phyloP scores from a whole-genome alignment of 1,140 invertebrate species.

The Pristionchus pacificus region DNA sequence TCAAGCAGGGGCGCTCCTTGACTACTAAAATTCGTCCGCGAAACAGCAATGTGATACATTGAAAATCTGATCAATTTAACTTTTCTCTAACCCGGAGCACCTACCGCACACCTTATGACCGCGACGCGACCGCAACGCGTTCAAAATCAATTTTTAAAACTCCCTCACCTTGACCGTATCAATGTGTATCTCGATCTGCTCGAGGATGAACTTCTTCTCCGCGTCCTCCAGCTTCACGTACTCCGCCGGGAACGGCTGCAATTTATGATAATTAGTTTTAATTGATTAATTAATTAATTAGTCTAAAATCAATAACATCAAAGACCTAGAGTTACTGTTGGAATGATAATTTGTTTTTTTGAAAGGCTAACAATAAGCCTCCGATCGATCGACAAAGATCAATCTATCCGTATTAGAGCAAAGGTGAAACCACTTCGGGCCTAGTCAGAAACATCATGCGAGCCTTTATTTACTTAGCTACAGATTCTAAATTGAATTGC shows the following conservation, averaged over 20 bases:
- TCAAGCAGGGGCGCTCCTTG: too few species aligned
- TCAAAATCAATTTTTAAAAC: not conserved
- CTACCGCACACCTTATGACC: too few species aligned
- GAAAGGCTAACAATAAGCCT: not conserved
- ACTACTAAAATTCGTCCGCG: not conserved
- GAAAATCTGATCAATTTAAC: not conserved
- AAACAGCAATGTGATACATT: not conserved
- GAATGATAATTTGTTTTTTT: too few species aligned
- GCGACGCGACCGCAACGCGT: too few species aligned
- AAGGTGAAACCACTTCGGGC: not conserved
- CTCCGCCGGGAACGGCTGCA: not conserved
- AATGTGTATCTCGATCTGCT: not conserved
- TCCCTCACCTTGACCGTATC: not conserved
- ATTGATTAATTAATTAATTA: too few species aligned
- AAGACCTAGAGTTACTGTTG: too few species aligned
- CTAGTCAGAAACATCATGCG: not conserved
- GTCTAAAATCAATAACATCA: too few species aligned
- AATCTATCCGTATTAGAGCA: not conserved
- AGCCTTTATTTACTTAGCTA: too few species aligned
- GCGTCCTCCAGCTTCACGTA: not conserved
- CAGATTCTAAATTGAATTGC: too few species aligned
- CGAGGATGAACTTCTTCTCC: not conserved
- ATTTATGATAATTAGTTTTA: too few species aligned
- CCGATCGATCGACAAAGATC: not conserved
- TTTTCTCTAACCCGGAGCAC: not conserved